A percentile compares a stretch with the other conserved stretches of the same genome.
phyloP scores from a whole-genome alignment of 2,797 vertebrate species.

The Hemitrygon akajei region DNA sequence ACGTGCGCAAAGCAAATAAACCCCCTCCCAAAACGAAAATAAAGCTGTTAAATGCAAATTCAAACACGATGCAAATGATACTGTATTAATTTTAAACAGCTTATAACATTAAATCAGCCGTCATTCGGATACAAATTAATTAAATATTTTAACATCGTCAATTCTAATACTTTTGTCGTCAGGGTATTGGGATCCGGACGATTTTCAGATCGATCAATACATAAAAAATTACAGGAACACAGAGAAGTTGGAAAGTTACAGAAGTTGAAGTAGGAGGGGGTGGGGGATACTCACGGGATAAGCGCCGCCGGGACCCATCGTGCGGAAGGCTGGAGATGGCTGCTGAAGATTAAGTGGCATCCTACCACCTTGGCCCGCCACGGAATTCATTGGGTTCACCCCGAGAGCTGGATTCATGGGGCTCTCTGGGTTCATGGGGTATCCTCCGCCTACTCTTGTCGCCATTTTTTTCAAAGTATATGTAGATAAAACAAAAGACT shows the following conservation, averaged over 20 bases:
- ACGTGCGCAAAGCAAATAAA: background rate
- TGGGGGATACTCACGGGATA: background rate
- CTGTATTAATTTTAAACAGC: background rate
- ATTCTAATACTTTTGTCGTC: background rate
- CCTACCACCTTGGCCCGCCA: constrained; percentile 54
- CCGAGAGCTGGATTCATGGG: constrained; percentile 47
- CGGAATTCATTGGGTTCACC: constrained; percentile 42
- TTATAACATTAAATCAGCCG: background rate
- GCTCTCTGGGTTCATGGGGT: constrained; percentile 50
- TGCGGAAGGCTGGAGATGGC: constrained; percentile 55
- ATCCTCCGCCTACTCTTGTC: constrained; percentile 56
- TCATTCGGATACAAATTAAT: background rate
- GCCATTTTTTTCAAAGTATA: constrained; percentile 49
- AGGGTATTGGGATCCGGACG: background rate
- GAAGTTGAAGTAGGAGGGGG: background rate
- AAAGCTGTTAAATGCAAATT: background rate
- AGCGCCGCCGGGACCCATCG: constrained; percentile 46
- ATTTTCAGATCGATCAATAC: background rate
- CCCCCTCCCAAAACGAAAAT: background rate
- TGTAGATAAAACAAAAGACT: background rate
- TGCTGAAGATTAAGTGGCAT: constrained; percentile 55
- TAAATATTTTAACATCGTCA: background rate
- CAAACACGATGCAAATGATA: background rate
- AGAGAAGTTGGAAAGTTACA: background rate
- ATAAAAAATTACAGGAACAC: background rate